Evolutionary conservation across 1,140 invertebrate species (phyloP).

Genomic region (Octopus sinensis): DNA sequence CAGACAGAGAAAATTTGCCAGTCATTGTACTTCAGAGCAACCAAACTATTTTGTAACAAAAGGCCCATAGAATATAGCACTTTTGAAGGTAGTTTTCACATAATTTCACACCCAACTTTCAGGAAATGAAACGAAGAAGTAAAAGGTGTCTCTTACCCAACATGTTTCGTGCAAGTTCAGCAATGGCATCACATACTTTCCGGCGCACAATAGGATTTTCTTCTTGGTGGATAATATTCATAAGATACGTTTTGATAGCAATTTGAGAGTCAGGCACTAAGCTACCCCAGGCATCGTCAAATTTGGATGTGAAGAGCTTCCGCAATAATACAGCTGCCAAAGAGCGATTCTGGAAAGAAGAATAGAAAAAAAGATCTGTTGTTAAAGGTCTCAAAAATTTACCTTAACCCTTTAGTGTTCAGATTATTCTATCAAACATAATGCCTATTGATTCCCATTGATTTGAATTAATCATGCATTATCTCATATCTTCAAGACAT

Average conservation of each 20-base stretch:
- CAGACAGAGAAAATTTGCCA: too few relatives aligned
- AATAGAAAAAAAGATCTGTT: neutral
- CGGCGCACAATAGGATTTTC: constrained; percentile 71
- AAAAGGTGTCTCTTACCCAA: constrained; percentile 61
- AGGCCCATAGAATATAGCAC: too few relatives aligned
- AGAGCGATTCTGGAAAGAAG: constrained; percentile 63
- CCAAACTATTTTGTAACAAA: too few relatives aligned
- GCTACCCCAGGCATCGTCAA: constrained; percentile 82
- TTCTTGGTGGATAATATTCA: constrained; percentile 75
- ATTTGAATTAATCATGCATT: too few relatives aligned
- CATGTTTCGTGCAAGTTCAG: constrained; percentile 90
- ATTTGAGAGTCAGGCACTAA: constrained; percentile 76
- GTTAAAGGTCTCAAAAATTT: too few relatives aligned
- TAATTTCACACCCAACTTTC: neutral
- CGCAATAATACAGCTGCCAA: constrained; percentile 88
- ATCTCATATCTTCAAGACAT: too few relatives aligned
- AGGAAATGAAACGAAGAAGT: neutral
- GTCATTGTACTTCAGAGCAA: too few relatives aligned
- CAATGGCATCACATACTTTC: constrained; percentile 90
- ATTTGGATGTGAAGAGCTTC: constrained; percentile 82
- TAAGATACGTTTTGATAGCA: constrained; percentile 81
- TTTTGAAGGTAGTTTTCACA: neutral
- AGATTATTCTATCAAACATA: too few relatives aligned
- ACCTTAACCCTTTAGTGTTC: too few relatives aligned
- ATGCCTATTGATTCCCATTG: too few relatives aligned